Evolutionary conservation across 1,140 invertebrate species (phyloP).

Genomic region (Anthonomus grandis): DNA sequence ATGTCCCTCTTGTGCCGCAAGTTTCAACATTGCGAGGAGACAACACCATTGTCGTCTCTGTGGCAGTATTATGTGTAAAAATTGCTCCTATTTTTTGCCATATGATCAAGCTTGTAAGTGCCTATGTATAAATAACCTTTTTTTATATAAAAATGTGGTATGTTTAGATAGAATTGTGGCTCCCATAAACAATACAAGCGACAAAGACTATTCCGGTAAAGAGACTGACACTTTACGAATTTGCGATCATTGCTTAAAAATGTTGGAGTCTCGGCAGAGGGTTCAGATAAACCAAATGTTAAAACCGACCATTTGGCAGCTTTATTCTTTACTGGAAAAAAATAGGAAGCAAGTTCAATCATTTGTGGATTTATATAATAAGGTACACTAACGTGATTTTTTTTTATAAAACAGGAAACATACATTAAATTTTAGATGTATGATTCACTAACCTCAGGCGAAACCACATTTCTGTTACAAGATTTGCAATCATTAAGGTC

Average conservation of each 20-base stretch:
- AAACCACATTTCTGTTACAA: constrained; percentile 77
- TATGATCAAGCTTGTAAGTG: constrained; percentile 79
- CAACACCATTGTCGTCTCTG: constrained; percentile 97
- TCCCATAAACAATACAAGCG: constrained; percentile 34
- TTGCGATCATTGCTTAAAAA: constrained; percentile 78
- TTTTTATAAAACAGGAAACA: constrained; percentile 4
- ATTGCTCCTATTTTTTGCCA: constrained; percentile 87
- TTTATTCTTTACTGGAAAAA: constrained; percentile 77
- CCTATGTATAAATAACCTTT: background rate
- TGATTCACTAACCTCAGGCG: constrained; percentile 68
- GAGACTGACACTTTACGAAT: constrained; percentile 65
- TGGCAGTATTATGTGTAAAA: constrained; percentile 92
- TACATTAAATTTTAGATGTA: constrained; percentile 55
- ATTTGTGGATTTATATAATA: constrained; percentile 76
- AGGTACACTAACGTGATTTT: constrained; percentile 63
- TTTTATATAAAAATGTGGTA: background rate
- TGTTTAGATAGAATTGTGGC: constrained; percentile 41
- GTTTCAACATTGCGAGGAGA: constrained; percentile 81
- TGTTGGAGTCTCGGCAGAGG: constrained; percentile 77
- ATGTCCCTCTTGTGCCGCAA: constrained; percentile 87
- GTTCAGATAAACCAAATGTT: constrained; percentile 75
- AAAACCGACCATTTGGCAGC: constrained; percentile 74
- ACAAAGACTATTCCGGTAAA: constrained; percentile 30
- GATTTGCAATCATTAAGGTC: constrained; percentile 79
- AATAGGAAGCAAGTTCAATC: constrained; percentile 74